Percentiles rank a stretch among this genome's conserved stretches.
These are phyloP conservation scores for Odontamblyopus rebecca DNA, from an alignment of 2,797 vertebrate species.

Conservation along the genomic window DNA sequence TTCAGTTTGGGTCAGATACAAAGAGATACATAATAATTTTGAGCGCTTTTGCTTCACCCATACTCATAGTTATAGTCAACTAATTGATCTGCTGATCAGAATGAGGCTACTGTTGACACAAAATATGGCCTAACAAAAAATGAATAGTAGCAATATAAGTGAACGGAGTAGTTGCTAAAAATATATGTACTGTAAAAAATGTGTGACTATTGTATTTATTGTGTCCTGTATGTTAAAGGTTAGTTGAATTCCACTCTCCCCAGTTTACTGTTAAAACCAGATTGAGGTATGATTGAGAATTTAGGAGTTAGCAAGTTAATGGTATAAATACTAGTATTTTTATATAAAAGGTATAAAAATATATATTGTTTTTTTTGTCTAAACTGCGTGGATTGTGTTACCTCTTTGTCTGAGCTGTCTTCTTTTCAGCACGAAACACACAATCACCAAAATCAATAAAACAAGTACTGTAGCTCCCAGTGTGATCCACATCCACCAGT, in stretches of 20 bases:
- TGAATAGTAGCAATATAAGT: no score
- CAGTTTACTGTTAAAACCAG: neutral
- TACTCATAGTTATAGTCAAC: no score
- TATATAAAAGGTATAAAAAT: neutral
- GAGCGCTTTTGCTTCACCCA: no score
- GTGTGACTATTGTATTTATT: neutral
- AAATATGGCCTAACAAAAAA: no score
- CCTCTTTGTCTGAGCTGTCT: constrained; percentile 34
- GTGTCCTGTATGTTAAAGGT: neutral
- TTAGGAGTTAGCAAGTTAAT: neutral
- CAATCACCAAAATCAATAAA: constrained; percentile 35
- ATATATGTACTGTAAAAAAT: neutral
- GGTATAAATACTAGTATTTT: neutral
- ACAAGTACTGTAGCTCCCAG: constrained; percentile 24
- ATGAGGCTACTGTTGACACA: no score
- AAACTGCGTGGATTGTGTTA: constrained; percentile 11
- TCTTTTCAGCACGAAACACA: constrained; percentile 25
- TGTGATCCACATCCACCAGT: constrained; percentile 36
- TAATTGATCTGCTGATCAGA: no score
- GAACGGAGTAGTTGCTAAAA: no score
- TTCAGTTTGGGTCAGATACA: no score
- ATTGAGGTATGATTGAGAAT: neutral
- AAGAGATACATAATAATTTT: no score
- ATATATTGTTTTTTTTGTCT: neutral
- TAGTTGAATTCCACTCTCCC: neutral